A percentile compares a stretch with the other conserved stretches of the same genome.
These are phyloP conservation scores for Anaspis maculata DNA, from an alignment of 2,888 invertebrate genomes.

Conservation along the genomic window DNA sequence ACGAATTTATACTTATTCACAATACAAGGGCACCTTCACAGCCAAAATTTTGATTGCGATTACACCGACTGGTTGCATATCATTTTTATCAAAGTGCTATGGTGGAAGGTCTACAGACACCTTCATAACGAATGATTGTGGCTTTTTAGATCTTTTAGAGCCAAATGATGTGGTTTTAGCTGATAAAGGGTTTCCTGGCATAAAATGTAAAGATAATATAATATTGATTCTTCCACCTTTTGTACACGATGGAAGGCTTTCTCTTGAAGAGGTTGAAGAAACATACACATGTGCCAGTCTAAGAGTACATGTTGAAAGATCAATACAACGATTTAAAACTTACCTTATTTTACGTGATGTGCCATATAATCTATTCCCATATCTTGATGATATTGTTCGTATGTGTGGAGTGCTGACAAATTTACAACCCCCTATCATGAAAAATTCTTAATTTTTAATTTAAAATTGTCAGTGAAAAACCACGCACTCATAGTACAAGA, in stretches of 20 bases:
- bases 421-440: slow-evolving; percentile 1
- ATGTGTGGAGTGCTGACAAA: slow-evolving; percentile 7
- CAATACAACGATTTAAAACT: slow-evolving; percentile 8
- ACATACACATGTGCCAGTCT: slow-evolving; percentile 8
- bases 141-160: slow-evolving; percentile 6
- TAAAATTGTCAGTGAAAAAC: too few relatives aligned
- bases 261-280: slow-evolving; percentile 6
- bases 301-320: slow-evolving; percentile 11
- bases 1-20: slow-evolving; percentile 1
- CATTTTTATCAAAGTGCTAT: slow-evolving; percentile 2
- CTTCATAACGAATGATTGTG: slow-evolving; percentile 4
- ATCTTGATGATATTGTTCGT: slow-evolving; percentile 5
- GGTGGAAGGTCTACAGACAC: slow-evolving; percentile 4
- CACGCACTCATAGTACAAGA: too few relatives aligned
- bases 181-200: slow-evolving; percentile 5
- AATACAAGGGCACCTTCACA: slow-evolving; percentile 3
- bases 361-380: slow-evolving; percentile 4
- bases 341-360: slow-evolving; percentile 7
- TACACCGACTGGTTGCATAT: slow-evolving; percentile 2
- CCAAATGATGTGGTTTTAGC: slow-evolving; percentile 5
- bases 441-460: not conserved
- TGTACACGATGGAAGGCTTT: slow-evolving; percentile 3
- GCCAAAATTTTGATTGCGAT: slow-evolving; percentile 1
- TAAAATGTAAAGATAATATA: slow-evolving; percentile 4
- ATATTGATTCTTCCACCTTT: slow-evolving; percentile 6